phyloP scores from a whole-genome alignment of 2,797 vertebrate species.

The Halcyon chelicuti region DNA sequence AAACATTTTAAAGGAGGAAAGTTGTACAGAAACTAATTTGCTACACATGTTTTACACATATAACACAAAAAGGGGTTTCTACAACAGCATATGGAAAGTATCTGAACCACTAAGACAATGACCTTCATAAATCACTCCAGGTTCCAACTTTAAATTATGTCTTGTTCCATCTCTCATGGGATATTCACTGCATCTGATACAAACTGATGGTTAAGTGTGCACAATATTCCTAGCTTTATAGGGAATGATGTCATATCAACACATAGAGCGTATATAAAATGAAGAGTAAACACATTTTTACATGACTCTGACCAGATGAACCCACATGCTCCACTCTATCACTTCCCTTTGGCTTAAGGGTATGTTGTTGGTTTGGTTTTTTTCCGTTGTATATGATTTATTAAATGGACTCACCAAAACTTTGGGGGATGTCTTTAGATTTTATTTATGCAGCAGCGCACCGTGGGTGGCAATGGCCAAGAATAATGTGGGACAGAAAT shows the following conservation, averaged over 20 bases:
- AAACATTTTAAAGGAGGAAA: constrained; percentile 72
- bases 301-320: constrained; percentile 48
- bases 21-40: constrained; percentile 78
- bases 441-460: not conserved
- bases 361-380: not conserved
- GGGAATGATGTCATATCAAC: constrained; percentile 77
- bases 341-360: not conserved
- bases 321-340: not conserved
- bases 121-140: constrained; percentile 85
- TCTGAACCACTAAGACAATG: constrained; percentile 82
- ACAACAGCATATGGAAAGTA: constrained; percentile 83
- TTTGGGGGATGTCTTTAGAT: not conserved
- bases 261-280: constrained; percentile 19
- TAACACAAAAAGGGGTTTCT: constrained; percentile 74
- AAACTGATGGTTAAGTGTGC: constrained; percentile 67
- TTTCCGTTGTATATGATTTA: not conserved
- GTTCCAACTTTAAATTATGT: constrained; percentile 79
- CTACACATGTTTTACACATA: constrained; percentile 81
- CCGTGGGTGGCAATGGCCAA: not conserved
- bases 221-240: constrained; percentile 74
- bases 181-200: constrained; percentile 74
- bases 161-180: constrained; percentile 79
- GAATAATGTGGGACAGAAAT: not conserved
- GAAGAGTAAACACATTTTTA: constrained; percentile 52
- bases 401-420: not conserved